Evolutionary conservation across 2,888 invertebrate genomes (phyloP).

Genomic region (Homarus gammarus): DNA sequence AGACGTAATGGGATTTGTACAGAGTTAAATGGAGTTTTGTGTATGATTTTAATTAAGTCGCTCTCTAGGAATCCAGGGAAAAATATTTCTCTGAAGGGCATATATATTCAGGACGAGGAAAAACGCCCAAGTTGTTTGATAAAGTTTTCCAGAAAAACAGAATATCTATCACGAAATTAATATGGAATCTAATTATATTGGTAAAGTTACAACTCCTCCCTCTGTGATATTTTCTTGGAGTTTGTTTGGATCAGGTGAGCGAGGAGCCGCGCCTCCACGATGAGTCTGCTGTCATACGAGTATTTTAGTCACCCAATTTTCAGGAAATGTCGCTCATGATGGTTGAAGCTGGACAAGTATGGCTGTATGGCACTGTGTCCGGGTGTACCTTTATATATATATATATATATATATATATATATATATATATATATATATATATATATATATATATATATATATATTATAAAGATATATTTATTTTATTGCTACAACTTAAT

Average conservation of each 20-base stretch:
- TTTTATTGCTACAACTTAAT: too few relatives aligned
- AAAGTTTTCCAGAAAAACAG: constrained; percentile 38
- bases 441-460: background rate
- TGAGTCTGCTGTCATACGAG: too few relatives aligned
- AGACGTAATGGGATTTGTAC: constrained; percentile 45
- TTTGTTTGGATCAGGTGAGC: background rate
- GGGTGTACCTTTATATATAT: too few relatives aligned
- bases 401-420: too few relatives aligned
- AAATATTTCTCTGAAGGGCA: constrained; percentile 29
- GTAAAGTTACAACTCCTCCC: background rate
- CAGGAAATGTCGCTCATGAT: too few relatives aligned
- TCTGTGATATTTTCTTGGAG: background rate
- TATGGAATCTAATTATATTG: background rate
- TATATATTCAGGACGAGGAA: constrained; percentile 18
- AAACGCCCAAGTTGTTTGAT: constrained; percentile 28
- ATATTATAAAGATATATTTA: background rate
- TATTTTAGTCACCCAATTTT: too few relatives aligned
- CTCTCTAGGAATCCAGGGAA: constrained; percentile 33
- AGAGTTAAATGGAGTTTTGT: constrained; percentile 49
- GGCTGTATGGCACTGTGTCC: constrained; percentile 1
- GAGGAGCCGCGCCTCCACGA: too few relatives aligned
- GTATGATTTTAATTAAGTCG: constrained; percentile 57
- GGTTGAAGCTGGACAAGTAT: background rate
- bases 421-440: too few relatives aligned
- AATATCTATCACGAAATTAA: background rate